Evolutionary conservation across 2,113 vertebrate genomes (phyloP), one percentile per base, ranked within the genome.

Genomic region (Nycticorax nycticorax): DNA sequence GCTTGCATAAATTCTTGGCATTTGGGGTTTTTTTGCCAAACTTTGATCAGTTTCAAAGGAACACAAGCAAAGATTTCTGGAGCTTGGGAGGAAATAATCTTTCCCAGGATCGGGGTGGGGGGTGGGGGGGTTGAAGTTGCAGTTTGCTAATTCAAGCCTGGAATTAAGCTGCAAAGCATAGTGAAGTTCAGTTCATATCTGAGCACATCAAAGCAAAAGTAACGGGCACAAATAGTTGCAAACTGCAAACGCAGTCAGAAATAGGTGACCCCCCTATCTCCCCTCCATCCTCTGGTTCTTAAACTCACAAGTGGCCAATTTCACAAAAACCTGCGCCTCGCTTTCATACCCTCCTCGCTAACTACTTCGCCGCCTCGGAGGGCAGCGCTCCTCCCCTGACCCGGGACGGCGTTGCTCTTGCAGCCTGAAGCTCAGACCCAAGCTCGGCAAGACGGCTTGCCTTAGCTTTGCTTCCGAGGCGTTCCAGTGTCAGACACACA

Each of bases 141-240:
- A 28, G 80, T 85, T 93, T 94, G 89, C 18, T 43, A 60, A 43
- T 45, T 68, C 23, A 57, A 37, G 12, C 17, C 24, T 79, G 32
- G 22, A 63, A 59, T 66, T 41, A 78, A 66, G 10, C 21, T 62
- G 30, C 27, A 79, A 68, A 81, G 35, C 19, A 66, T 17, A 21
- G 39, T 17, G 21, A 69, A 52, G 41, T 28, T 78, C 22, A 57
- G 37, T 22, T 73, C 11, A 4, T 20, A 53, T 33, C 63, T 47
- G 64, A 94, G 43, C 32, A 22, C 7, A 77, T 10, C 21, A 47
- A 67, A 88, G 35, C 24, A 48, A 77, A 91, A 88, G 32, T n/a
- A n/a, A n/a, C 0, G 2, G 37, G 35, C 13, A 35, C 16, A 57
- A 57, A 45, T 1, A 47, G 33, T 0, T 59, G 43, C 62, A 82